Conservation (phyloP, 2,888 invertebrate genomes). For the Barypeithes pellucidus region DNA sequence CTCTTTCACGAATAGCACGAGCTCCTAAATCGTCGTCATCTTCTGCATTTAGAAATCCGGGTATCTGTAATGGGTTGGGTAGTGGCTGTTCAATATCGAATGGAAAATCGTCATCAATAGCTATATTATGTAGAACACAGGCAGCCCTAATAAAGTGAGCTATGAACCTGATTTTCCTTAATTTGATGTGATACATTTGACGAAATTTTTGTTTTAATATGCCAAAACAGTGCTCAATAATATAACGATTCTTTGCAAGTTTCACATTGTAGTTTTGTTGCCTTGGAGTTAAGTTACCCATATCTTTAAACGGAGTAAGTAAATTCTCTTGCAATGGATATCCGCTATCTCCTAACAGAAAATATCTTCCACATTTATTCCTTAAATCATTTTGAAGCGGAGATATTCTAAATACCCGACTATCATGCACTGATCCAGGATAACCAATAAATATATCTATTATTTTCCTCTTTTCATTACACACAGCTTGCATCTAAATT, state of each 20-base stretch:
- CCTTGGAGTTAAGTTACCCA: slow-evolving; percentile 20
- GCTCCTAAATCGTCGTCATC: no score
- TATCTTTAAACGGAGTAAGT: slow-evolving; percentile 44
- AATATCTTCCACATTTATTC: slow-evolving; percentile 41
- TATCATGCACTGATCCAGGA: slow-evolving; percentile 54
- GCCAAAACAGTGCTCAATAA: slow-evolving; percentile 47
- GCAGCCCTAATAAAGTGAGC: slow-evolving; percentile 37
- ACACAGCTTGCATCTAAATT: slow-evolving; percentile 42
- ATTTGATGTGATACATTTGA: slow-evolving; percentile 42
- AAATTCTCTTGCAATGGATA: slow-evolving; percentile 42
- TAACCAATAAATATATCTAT: slow-evolving; percentile 47
- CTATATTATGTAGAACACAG: slow-evolving; percentile 33
- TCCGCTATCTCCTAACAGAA: slow-evolving; percentile 44
- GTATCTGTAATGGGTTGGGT: no score
- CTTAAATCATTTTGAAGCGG: slow-evolving; percentile 24
- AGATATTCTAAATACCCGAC: slow-evolving; percentile 49
- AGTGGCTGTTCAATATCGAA: neutral
- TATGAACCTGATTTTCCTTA: slow-evolving; percentile 13
- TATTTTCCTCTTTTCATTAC: slow-evolving; percentile 31
- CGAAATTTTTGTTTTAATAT: slow-evolving; percentile 50
- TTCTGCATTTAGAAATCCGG: no score
- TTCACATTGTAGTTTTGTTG: slow-evolving; percentile 22
- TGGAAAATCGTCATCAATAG: slow-evolving; percentile 21
- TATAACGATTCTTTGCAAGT: slow-evolving; percentile 24
- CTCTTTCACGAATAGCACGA: no score